A percentile compares a stretch with the other conserved stretches of the same genome.
phyloP scores from a whole-genome alignment of 2,797 vertebrate genomes.

The Bradypodion ventrale region DNA sequence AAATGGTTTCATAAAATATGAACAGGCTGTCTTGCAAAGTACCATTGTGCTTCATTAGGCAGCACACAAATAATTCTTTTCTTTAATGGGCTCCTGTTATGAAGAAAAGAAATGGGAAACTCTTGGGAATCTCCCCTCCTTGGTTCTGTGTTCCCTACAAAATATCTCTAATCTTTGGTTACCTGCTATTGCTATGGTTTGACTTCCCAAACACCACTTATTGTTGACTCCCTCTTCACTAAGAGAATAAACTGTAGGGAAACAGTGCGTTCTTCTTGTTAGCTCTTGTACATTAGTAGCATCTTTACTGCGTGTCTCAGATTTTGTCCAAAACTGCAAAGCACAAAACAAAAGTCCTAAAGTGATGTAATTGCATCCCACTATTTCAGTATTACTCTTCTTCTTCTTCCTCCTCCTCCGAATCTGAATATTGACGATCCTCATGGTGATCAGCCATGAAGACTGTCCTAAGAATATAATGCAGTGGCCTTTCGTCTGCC shows the following conservation, averaged over 20 bases:
- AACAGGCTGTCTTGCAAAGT: background rate
- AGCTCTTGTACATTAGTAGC: background rate
- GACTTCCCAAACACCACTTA: background rate
- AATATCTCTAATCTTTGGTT: constrained; percentile 21
- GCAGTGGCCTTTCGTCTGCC: no score
- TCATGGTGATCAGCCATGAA: no score
- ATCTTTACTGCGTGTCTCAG: background rate
- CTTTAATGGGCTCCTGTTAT: background rate
- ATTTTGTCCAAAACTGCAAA: background rate
- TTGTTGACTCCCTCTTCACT: background rate
- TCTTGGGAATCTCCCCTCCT: background rate
- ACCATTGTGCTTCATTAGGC: background rate
- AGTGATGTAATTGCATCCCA: background rate
- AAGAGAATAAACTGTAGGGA: background rate
- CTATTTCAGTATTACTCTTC: no score
- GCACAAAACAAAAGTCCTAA: background rate
- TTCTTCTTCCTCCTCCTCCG: no score
- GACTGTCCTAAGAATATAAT: no score
- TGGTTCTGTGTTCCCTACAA: background rate
- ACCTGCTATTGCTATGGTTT: background rate
- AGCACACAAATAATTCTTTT: background rate
- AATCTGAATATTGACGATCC: no score
- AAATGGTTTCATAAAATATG: constrained; percentile 17
- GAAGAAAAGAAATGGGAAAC: background rate
- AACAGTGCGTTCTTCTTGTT: background rate